Evolutionary conservation across 2,888 invertebrate species (phyloP).

Genomic region (Nemoura dubitans): DNA sequence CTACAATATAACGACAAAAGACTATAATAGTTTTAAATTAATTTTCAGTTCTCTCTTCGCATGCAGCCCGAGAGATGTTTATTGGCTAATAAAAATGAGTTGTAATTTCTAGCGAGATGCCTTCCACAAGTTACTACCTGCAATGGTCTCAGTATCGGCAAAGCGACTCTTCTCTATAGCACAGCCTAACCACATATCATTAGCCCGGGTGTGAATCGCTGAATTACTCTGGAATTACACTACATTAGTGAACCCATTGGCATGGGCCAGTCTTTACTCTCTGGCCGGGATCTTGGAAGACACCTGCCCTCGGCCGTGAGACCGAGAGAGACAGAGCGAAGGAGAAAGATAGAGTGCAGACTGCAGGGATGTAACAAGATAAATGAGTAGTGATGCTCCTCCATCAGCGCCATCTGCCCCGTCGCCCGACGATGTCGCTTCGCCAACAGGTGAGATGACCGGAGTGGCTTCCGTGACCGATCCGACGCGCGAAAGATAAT

Average conservation of each 20-base stretch:
- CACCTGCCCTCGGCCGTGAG: neutral
- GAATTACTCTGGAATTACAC: neutral
- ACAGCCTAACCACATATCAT: slow-evolving; percentile 27
- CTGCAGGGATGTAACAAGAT: neutral
- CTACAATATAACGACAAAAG: neutral
- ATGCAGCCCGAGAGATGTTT: neutral
- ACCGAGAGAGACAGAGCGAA: neutral
- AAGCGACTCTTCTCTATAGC: neutral
- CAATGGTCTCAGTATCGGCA: neutral
- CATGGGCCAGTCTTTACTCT: too few species aligned
- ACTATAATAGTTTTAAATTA: neutral
- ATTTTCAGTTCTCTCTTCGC: neutral
- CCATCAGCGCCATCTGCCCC: neutral
- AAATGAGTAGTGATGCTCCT: neutral
- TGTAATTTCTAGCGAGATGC: neutral
- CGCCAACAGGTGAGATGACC: neutral
- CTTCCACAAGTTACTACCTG: neutral
- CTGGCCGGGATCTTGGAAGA: neutral
- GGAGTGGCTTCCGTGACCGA: neutral
- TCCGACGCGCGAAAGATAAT: too few species aligned
- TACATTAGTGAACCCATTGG: too few species aligned
- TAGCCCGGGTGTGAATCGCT: slow-evolving; percentile 18
- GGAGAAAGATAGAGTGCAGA: too few species aligned
- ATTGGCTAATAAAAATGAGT: neutral
- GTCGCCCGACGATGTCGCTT: neutral